Percentiles rank a stretch among this genome's conserved stretches.
These are phyloP conservation scores for Natrix natrix DNA, from an alignment of 2,797 vertebrate species.

Conservation along the genomic window DNA sequence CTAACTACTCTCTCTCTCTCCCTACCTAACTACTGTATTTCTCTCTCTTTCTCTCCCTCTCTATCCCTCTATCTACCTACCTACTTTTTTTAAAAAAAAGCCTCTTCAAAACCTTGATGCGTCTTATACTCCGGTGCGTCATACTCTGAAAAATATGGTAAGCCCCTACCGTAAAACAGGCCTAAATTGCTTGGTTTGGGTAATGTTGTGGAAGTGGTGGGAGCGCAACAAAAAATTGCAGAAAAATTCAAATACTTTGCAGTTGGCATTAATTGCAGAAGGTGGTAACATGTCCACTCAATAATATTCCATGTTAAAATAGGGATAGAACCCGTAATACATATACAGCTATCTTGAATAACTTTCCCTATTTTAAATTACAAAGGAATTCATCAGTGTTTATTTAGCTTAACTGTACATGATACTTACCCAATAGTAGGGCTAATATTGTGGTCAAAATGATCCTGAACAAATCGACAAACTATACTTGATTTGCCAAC, in stretches of 20 bases:
- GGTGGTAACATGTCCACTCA: background rate
- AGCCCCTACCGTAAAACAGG: background rate
- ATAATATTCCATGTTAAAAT: background rate
- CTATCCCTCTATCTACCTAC: too few relatives aligned
- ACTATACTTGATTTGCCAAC: slow-evolving; percentile 99
- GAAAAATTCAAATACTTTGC: background rate
- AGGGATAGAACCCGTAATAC: background rate
- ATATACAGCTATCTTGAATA: background rate
- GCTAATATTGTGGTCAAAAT: slow-evolving; percentile 97
- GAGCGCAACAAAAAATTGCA: background rate
- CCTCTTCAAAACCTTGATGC: too few relatives aligned
- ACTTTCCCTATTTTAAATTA: background rate
- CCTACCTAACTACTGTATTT: too few relatives aligned
- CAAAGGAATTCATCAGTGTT: background rate
- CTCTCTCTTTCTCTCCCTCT: too few relatives aligned
- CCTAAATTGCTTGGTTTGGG: background rate
- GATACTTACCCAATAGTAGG: slow-evolving; percentile 94
- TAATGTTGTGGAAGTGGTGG: background rate
- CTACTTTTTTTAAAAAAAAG: too few relatives aligned
- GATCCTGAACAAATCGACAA: slow-evolving; percentile 95
- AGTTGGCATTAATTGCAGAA: background rate
- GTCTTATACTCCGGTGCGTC: too few relatives aligned
- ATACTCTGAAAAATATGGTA: too few relatives aligned
- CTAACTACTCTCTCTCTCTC: too few relatives aligned
- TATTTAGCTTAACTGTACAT: background rate